A percentile compares a stretch with the other conserved stretches of the same genome.
phyloP scores from a whole-genome alignment of 2,113 vertebrate genomes.

The Zosterops hypoxanthus region DNA sequence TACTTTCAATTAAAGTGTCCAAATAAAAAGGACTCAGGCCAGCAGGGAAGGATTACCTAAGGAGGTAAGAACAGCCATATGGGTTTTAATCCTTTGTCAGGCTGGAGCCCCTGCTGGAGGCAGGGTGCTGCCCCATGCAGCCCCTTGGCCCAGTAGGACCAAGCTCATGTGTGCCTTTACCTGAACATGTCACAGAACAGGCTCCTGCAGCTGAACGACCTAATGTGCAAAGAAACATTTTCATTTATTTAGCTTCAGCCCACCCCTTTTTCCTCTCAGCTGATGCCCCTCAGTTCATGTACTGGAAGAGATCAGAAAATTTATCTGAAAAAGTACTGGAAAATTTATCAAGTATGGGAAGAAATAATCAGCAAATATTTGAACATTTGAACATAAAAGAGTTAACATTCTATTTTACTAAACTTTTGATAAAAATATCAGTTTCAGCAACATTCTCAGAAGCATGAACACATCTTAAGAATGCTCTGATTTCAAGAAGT shows the following conservation, averaged over 20 bases:
- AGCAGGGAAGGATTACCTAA: background rate
- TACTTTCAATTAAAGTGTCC: background rate
- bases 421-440: background rate
- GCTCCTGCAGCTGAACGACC: background rate
- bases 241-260: background rate
- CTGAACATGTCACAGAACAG: background rate
- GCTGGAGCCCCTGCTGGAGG: background rate
- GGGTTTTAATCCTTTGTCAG: background rate
- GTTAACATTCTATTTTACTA: background rate
- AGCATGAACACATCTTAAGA: background rate
- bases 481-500: background rate
- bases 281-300: background rate
- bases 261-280: background rate
- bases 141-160: background rate
- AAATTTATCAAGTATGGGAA: background rate
- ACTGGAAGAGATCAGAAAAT: background rate
- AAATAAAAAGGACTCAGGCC: background rate
- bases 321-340: background rate
- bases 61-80: background rate
- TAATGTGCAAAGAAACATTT: background rate
- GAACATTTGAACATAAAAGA: background rate
- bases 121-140: background rate
- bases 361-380: background rate
- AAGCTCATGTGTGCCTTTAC: background rate
- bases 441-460: background rate